Conservation (phyloP, 2,888 invertebrate genomes). For the Trisateles emortualis region DNA sequence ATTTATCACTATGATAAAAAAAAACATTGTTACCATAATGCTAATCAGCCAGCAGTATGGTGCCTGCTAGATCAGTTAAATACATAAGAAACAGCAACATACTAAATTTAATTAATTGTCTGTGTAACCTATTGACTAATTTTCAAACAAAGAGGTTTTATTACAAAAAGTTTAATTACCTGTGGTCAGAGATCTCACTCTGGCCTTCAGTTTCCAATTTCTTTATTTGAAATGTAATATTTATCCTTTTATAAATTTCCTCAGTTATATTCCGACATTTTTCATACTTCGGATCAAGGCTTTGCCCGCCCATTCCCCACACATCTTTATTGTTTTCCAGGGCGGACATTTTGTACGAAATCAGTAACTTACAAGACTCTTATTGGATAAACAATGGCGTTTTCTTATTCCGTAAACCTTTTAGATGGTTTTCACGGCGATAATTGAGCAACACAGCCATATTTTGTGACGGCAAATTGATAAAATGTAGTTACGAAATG, state of each 20-base stretch:
- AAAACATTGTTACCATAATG: too few relatives aligned
- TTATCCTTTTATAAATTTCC: slow-evolving; percentile 82
- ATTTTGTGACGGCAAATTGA: slow-evolving; percentile 42
- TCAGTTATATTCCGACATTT: slow-evolving; percentile 82
- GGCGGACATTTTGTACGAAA: slow-evolving; percentile 69
- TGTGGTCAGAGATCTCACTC: slow-evolving; percentile 74
- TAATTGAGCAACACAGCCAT: slow-evolving; percentile 64
- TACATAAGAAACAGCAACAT: too few relatives aligned
- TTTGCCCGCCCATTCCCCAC: slow-evolving; percentile 66
- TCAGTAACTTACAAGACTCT: slow-evolving; percentile 55
- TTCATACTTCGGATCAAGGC: slow-evolving; percentile 72
- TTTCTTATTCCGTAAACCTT: slow-evolving; percentile 50
- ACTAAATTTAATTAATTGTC: too few relatives aligned
- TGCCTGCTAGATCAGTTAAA: too few relatives aligned
- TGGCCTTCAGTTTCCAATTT: slow-evolving; percentile 68
- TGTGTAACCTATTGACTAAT: too few relatives aligned
- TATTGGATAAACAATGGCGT: slow-evolving; percentile 58
- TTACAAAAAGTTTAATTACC: slow-evolving; percentile 55
- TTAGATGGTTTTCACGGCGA: slow-evolving; percentile 49
- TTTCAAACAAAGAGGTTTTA: not conserved
- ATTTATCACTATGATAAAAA: too few relatives aligned
- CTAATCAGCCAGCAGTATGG: too few relatives aligned
- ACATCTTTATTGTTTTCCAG: slow-evolving; percentile 61
- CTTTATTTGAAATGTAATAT: slow-evolving; percentile 82
- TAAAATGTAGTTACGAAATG: slow-evolving; percentile 55